A percentile compares a stretch with the other conserved stretches of the same genome.
phyloP scores from a whole-genome alignment of 2,888 invertebrate species.

The Gandaritis pyraliata region DNA sequence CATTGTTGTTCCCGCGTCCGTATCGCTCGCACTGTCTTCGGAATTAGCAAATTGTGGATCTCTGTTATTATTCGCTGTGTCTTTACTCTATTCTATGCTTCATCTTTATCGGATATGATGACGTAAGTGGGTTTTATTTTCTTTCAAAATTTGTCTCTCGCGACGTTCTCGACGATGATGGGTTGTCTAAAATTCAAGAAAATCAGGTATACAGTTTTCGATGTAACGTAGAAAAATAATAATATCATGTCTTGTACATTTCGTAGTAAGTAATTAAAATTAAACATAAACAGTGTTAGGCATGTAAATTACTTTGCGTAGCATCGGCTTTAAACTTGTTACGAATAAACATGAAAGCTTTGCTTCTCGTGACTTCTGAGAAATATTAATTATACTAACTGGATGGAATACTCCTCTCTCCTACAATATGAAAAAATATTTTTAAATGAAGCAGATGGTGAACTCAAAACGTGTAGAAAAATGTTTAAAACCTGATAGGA shows the following conservation, averaged over 20 bases:
- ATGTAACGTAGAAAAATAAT: too few relatives aligned
- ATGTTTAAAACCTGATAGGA: too few relatives aligned
- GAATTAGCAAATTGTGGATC: constrained; percentile 24
- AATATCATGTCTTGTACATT: too few relatives aligned
- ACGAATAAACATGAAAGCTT: constrained; percentile 4
- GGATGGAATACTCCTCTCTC: background rate
- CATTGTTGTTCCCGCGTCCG: constrained; percentile 35
- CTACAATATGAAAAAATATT: background rate
- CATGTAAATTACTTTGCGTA: constrained; percentile 4
- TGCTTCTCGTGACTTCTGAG: constrained; percentile 2
- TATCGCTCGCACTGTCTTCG: constrained; percentile 22
- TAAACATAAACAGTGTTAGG: too few relatives aligned
- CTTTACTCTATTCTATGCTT: constrained; percentile 9
- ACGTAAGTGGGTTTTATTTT: constrained; percentile 28
- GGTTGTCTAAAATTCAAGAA: background rate
- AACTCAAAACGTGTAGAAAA: too few relatives aligned
- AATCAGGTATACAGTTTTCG: too few relatives aligned
- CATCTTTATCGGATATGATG: constrained; percentile 25
- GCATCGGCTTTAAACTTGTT: background rate
- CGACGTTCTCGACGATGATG: background rate
- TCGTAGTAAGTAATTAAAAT: background rate
- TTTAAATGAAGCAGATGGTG: background rate
- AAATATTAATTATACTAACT: constrained; percentile 6
- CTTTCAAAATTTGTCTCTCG: background rate
- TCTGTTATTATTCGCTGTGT: constrained; percentile 21